A percentile compares a stretch with the other conserved stretches of the same genome.
These are phyloP conservation scores for Paramormyrops kingsleyae DNA, from an alignment of 2,113 vertebrate genomes.

Conservation along the genomic window DNA sequence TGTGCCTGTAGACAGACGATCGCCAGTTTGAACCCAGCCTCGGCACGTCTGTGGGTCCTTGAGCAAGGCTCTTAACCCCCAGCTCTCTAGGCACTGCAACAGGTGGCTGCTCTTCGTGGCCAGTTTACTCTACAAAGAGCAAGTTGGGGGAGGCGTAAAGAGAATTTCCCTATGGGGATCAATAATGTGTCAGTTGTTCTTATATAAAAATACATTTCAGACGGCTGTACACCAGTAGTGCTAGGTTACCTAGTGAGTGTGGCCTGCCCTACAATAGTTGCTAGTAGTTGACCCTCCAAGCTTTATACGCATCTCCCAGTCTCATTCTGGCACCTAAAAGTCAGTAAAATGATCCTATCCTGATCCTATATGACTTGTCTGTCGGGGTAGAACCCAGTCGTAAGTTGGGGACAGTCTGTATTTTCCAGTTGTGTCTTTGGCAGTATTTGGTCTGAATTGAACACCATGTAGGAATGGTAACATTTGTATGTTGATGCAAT, in stretches of 20 bases:
- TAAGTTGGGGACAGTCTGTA: not conserved
- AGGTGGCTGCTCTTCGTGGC: too few relatives aligned
- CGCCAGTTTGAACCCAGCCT: too few relatives aligned
- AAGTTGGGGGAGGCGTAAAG: too few relatives aligned
- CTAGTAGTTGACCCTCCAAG: not conserved
- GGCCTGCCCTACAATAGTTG: not conserved
- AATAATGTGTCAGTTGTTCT: too few relatives aligned
- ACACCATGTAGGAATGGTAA: slow-evolving; percentile 9
- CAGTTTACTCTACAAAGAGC: too few relatives aligned
- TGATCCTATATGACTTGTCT: not conserved
- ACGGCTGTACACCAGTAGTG: not conserved
- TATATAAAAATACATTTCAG: not conserved
- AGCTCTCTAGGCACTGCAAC: too few relatives aligned
- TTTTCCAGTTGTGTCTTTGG: slow-evolving; percentile 13
- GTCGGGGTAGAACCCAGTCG: not conserved
- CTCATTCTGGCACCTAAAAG: not conserved
- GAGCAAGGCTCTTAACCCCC: too few relatives aligned
- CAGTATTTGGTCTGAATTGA: slow-evolving; percentile 19
- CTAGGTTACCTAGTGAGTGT: not conserved
- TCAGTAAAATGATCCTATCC: not conserved
- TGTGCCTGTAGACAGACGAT: too few relatives aligned
- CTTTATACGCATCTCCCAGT: not conserved
- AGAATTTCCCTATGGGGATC: too few relatives aligned
- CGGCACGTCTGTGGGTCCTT: too few relatives aligned
- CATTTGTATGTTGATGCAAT: not conserved